Conservation (phyloP, 2,113 vertebrate species). For the Pseudorhombus dupliciocellatus region DNA sequence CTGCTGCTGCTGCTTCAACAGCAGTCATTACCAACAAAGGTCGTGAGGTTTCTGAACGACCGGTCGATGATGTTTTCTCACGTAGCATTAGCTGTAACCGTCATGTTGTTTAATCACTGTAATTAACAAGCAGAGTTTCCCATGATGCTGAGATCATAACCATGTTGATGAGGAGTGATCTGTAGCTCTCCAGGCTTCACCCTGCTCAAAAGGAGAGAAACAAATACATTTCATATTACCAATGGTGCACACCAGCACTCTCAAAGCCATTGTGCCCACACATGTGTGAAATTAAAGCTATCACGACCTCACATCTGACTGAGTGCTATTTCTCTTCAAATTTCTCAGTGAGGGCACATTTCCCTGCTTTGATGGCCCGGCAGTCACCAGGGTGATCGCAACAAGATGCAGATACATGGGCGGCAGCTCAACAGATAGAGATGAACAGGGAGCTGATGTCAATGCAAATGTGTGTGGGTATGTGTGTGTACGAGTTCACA, state of each 20-base stretch:
- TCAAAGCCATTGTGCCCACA: conserved; percentile 69
- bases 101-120: conserved; percentile 22
- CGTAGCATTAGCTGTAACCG: not conserved
- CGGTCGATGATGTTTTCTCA: not conserved
- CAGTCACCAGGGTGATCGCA: conserved; percentile 57
- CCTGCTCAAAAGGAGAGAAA: conserved; percentile 54
- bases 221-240: conserved; percentile 65
- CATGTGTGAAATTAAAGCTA: conserved; percentile 82
- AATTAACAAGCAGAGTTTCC: conserved; percentile 20
- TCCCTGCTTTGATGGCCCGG: conserved; percentile 62
- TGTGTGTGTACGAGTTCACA: conserved; percentile 10
- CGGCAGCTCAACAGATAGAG: conserved; percentile 81
- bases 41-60: not conserved
- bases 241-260: conserved; percentile 40
- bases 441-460: conserved; percentile 3
- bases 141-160: conserved; percentile 18
- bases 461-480: not conserved
- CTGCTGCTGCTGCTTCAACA: too few relatives aligned
- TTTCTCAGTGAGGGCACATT: conserved; percentile 67
- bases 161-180: conserved; percentile 32
- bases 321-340: conserved; percentile 73
- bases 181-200: conserved; percentile 25
- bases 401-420: conserved; percentile 80
- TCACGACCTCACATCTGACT: conserved; percentile 72
- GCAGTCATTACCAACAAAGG: not conserved